Percentiles rank a stretch among this genome's conserved stretches.
Conservation (phyloP, 2,113 vertebrate species). For the Stigmatopora nigra region DNA sequence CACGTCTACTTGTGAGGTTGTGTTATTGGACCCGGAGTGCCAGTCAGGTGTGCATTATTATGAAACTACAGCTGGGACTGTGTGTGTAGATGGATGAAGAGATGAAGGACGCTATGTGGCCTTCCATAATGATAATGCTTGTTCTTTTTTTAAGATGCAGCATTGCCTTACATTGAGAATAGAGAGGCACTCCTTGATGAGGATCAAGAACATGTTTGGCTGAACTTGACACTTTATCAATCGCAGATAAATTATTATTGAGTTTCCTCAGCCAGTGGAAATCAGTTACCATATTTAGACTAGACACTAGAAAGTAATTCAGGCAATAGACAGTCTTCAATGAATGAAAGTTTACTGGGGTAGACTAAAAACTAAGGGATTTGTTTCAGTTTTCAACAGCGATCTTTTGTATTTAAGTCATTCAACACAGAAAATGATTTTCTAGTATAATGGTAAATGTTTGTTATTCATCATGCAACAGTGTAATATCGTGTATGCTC, state of each 20-base stretch:
- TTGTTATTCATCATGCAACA: not conserved
- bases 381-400: not conserved
- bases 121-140: slow-evolving; percentile 49
- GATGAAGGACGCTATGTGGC: slow-evolving; percentile 20
- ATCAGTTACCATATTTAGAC: not conserved
- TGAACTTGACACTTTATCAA: slow-evolving; percentile 37
- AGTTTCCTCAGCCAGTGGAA: not conserved
- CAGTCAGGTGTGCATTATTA: slow-evolving; percentile 41
- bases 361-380: not conserved
- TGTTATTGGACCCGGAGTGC: slow-evolving; percentile 38
- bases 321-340: slow-evolving; percentile 1
- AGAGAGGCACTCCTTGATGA: slow-evolving; percentile 26
- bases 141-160: slow-evolving; percentile 30
- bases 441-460: not conserved
- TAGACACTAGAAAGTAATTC: not conserved
- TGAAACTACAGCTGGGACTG: slow-evolving; percentile 42
- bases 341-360: no score
- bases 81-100: slow-evolving; percentile 35
- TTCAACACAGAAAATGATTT: not conserved
- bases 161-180: not conserved
- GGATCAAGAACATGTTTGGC: slow-evolving; percentile 24
- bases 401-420: not conserved
- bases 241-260: slow-evolving; percentile 33
- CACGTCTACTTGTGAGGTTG: slow-evolving; percentile 55
- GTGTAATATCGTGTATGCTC: not conserved